Base-by-base conservation (phyloP, 1,140 invertebrate species). In the Papilio glaucus region DNA sequence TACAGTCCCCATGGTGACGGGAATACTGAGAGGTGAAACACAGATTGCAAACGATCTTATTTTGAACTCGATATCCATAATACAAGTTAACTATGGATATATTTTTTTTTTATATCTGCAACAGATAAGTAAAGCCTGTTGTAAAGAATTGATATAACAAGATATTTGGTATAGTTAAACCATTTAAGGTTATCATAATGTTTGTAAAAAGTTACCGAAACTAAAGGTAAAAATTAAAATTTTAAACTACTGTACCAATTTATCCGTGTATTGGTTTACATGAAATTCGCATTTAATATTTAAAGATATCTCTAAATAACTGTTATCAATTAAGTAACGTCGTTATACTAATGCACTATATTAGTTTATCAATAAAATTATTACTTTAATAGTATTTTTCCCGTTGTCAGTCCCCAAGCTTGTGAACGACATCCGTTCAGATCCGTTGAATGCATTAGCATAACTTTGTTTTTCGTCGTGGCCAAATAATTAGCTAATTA, bases 391-490 rank as follows among this genome's bases (percentile, higher is more conserved):
- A 24, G 49, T 21, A 53, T 18, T 53, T 53, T 49, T 49, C 21
- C 18, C 9, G 49, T 49, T 18, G 18, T 57, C 49, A 57, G 9
- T 57, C 18, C 24, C 18, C 18, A 24, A 24, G 24, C 10, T 1
- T 57, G 49, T 9, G 18, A 10, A 57, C 42, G n/a, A 15, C 49
- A 57, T 24, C 12, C 49, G 10, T 18, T 4, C 45, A 24, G 45
- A 24, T 8, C 9, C 9, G 15, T 10, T 15, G 24, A n/a, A 41
- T 29, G 13, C 24, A 68, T 68, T 68, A n/a, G 41, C 65, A 68
- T 68, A 68, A 68, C 45, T 68, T 67, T 10, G 63, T 45, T 42
- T 68, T 26, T 45, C 24, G 21, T 21, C 21, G n/a, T 68, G 0
- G 1, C 13, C 41, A 29, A 68, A 45, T 45, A 68, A 68, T 45